Evolutionary conservation across 2,888 invertebrate species (phyloP), one percentile per base, ranked within the genome.

Genomic region (Proisotoma minuta): DNA sequence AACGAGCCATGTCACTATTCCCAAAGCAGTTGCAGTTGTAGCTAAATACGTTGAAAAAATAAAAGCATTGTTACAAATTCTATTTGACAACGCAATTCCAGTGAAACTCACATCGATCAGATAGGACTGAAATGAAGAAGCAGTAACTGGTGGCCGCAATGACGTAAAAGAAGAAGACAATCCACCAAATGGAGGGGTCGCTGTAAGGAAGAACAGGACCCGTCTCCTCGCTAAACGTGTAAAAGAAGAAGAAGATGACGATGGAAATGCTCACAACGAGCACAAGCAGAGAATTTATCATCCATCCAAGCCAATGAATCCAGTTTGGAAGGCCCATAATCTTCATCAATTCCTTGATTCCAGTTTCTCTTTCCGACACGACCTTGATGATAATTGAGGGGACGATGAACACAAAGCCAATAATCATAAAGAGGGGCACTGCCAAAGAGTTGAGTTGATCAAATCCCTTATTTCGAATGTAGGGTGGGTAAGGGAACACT

Each of bases 281-380:
- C 39, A 78, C 76, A 12, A 78, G 43, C 52, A 79, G 68, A 59
- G 79, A 79, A 68, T 79, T 79, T 49, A 81, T 65, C 72, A 81
- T 80, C 80, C 82, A 81, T n/a, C 82, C 80, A 23, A 77, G 26
- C 82, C 82, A 82, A 69, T 82, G 80, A 64, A 82, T 75, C 79
- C 81, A 82, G 66, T 77, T 78, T 29, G 76, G 77, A 43, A 83
- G 73, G 1, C 83, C 82, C 82, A 82, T 82, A 76, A 83, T 80
- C 74, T 81, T 80, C 82, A 83, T 81, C 47, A 82, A 78, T 75
- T 83, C 83, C 77, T 82, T 84, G 29, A 82, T 80, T 47, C 84
- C 84, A 57, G 82, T 79, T 68, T 81, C 78, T 73, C 84, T 84
- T 74, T 85, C 85, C 74, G 83, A 82, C 1, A 84, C 83, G 48